These are phyloP conservation scores for Hydractinia echinata DNA, from an alignment of 30 jellyfish, hydroid and myxozoan species.

Conservation along the genomic window DNA sequence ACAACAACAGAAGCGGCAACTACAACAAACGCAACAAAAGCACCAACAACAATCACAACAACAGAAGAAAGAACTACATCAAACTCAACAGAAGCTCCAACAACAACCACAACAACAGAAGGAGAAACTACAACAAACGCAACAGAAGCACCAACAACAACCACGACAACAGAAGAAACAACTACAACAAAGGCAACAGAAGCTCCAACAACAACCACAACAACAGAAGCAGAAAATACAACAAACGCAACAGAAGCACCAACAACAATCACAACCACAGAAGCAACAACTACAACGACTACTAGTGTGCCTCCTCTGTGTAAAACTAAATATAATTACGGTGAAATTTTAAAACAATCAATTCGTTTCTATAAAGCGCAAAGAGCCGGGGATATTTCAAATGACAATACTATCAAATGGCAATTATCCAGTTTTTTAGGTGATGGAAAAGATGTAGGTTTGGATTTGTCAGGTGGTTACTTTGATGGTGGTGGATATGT, in stretches of 20 bases:
- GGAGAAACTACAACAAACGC: too few species aligned
- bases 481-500: slow-evolving; percentile 79
- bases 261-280: neutral
- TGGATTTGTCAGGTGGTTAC: slow-evolving; percentile 65
- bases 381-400: slow-evolving; percentile 61
- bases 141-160: too few species aligned
- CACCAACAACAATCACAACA: too few species aligned
- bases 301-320: slow-evolving; percentile 32
- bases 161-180: too few species aligned
- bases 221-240: neutral
- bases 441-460: slow-evolving; percentile 46
- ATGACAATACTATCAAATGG: slow-evolving; percentile 49
- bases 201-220: neutral
- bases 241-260: neutral
- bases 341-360: slow-evolving; percentile 39
- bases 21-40: too few species aligned
- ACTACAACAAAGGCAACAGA: neutral
- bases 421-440: slow-evolving; percentile 38
- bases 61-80: too few species aligned
- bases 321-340: slow-evolving; percentile 33
- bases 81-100: too few species aligned
- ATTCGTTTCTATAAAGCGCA: slow-evolving; percentile 68
- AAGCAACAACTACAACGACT: neutral
- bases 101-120: too few species aligned
- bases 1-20: too few species aligned